Evolutionary conservation across 2,797 vertebrate genomes (phyloP).

Genomic region (Arrhamphus sclerolepis): DNA sequence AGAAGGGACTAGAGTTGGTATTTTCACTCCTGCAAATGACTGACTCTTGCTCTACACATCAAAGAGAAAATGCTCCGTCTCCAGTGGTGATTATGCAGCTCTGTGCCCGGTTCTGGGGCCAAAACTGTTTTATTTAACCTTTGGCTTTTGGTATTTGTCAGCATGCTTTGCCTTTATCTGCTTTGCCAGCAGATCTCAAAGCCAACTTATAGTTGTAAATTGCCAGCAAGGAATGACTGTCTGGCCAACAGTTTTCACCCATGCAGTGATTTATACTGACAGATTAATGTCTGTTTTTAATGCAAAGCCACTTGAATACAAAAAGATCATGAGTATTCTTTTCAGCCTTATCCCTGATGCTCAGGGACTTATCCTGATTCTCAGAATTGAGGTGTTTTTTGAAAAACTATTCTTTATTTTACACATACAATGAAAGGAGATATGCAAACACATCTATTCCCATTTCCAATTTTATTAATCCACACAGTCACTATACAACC

Average conservation of each 20-base stretch:
- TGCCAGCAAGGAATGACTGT: slow-evolving; percentile 26
- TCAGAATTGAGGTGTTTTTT: no score
- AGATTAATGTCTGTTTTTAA: no score
- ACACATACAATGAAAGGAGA: no score
- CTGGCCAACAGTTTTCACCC: slow-evolving; percentile 6
- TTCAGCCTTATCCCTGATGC: no score
- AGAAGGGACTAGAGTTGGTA: slow-evolving; percentile 21
- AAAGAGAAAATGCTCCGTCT: slow-evolving; percentile 31
- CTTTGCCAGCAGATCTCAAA: slow-evolving; percentile 37
- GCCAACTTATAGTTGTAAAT: slow-evolving; percentile 28
- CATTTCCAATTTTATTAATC: no score
- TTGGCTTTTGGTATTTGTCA: slow-evolving; percentile 45
- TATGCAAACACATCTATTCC: no score
- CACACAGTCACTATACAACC: no score
- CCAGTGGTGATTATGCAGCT: slow-evolving; percentile 31
- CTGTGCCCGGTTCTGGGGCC: slow-evolving; percentile 12
- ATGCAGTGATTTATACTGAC: no score
- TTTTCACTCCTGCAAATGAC: slow-evolving; percentile 4
- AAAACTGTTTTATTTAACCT: slow-evolving; percentile 53
- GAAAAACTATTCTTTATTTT: no score
- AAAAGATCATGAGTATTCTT: no score
- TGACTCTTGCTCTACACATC: slow-evolving; percentile 22
- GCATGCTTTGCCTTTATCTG: slow-evolving; percentile 35
- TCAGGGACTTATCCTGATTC: no score
- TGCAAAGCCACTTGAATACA: no score